Evolutionary conservation across 2,113 vertebrate genomes (phyloP), one percentile per base, ranked within the genome.

Genomic region (Seriola quinqueradiata): DNA sequence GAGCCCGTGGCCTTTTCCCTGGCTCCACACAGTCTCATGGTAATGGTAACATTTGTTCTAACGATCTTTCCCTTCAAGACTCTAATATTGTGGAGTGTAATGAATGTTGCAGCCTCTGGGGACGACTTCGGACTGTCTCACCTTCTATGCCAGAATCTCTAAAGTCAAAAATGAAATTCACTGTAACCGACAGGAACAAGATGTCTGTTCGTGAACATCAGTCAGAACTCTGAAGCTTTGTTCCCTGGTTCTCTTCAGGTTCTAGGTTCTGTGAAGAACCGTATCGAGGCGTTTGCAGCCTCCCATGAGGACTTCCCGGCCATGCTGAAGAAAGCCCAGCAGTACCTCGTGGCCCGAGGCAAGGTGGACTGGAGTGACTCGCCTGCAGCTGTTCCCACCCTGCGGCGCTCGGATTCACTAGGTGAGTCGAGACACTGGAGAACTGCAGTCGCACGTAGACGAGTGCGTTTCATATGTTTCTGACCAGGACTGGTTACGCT

Each of bases 231-330:
- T 12, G 23, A 70, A n/a, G 2, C 23, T 58, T 55, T 65, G 10
- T 4, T 34, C 8, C 7, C 3, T 1, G 0, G 19, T 23, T 66
- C 28, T 8, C 48, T 2, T 3, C 89, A 99, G 98, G 98, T 99
- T 46, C 94, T 99, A 70, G 97, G 98, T 83, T 97, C 97, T 0
- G 97, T 99, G 86, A 99, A 99, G 96, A 98, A 97, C 91, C 97
- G 97, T 70, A 98, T 99, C 0, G 98, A 99, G 91, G 94, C 87
- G 8, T 99, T 99, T 16, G 97, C 98, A 0, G 96, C 97, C 65
- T 93, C 94, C 34, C 97, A 98, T 48, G 97, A 98, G 72, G 97
- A 99, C 70, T 99, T 99, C 76, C 97, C 98, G 0, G 89, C 92
- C 0, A 95, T 99, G 93, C 94, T 99, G 84, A 96, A 92, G 91